Evolutionary conservation across 2,797 vertebrate genomes (phyloP), one percentile per base, ranked within the genome.

Genomic region (Rhinogobio ventralis): DNA sequence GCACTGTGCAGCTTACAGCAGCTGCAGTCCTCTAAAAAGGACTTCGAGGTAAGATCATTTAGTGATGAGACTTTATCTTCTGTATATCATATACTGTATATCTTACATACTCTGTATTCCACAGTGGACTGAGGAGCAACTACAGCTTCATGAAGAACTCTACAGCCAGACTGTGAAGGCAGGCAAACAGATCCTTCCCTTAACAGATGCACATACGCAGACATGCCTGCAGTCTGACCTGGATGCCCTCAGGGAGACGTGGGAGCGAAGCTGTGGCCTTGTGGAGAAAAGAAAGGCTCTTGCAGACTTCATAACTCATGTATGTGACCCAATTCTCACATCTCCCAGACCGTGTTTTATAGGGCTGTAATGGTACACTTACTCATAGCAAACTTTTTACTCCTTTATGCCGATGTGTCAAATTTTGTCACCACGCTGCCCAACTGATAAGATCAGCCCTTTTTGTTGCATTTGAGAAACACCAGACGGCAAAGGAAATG

Each of bases 31-130:
- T 90, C 95, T n/a, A 79, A 88, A 14, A 89, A 92, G 0, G 91
- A 95, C 74, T 92, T 93, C 85, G 94, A 97, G 95, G 97, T 98
- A 14, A 57, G 87, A 39, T 4, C 88, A 33, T 81, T 2, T 45
- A 75, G n/a, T 62, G n/a, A 15, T 28, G 3, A 62, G 60, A 1
- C n/a, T 62, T 28, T 62, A 25, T 62, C 14, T 64, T 30, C 62
- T 64, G 28, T 17, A 30, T 64, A 7, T 64, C 14, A 64, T 64
- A 64, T 28, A 62, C 11, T 28, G 57, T 6, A 25, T 60, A 60
- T 62, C 19, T 10, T 74, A 23, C 23, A 23, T 84, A 5, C 7
- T 72, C 64, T 19, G 28, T 57, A 74, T 64, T 85, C 72, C 80
- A 17, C 87, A 99, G 98, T 89, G 89, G 60, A 93, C 94, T 69